Conservation (phyloP, 2,888 invertebrate genomes). For the Aspidiotus rigidus region DNA sequence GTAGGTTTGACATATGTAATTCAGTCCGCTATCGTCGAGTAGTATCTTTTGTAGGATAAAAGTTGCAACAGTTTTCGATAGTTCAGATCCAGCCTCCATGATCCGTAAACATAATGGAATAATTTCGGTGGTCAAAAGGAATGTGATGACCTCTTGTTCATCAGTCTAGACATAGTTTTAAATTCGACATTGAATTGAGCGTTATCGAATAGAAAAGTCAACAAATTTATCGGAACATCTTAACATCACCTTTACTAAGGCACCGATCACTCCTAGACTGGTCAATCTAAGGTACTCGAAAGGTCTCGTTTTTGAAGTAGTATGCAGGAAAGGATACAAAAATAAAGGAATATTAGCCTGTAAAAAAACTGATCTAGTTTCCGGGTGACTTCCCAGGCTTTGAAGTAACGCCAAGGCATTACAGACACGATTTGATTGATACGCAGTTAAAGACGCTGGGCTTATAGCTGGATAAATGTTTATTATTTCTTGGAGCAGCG, state of each 20-base stretch:
- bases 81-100: slow-evolving; percentile 98
- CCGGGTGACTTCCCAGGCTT: slow-evolving; percentile 99
- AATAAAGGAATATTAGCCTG: slow-evolving; percentile 96
- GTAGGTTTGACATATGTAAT: slow-evolving; percentile 98
- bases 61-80: slow-evolving; percentile 99
- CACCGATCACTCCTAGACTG: slow-evolving; percentile 98
- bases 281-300: slow-evolving; percentile 97
- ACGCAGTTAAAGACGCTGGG: slow-evolving; percentile 92
- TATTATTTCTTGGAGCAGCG: slow-evolving; percentile 91
- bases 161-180: slow-evolving; percentile 59
- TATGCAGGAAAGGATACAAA: slow-evolving; percentile 96
- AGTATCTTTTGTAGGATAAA: slow-evolving; percentile 98
- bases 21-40: slow-evolving; percentile 92
- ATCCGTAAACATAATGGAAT: slow-evolving; percentile 96
- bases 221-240: background rate
- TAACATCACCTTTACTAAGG: slow-evolving; percentile 75
- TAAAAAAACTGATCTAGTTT: slow-evolving; percentile 84
- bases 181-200: background rate
- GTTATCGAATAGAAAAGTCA: background rate
- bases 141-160: slow-evolving; percentile 98
- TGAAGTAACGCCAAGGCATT: slow-evolving; percentile 96
- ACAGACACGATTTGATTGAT: slow-evolving; percentile 97
- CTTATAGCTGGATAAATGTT: slow-evolving; percentile 98
- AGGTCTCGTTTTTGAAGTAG: slow-evolving; percentile 95
- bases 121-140: slow-evolving; percentile 95